phyloP scores from a whole-genome alignment of 2,888 invertebrate species.

The Steromphala cineraria region DNA sequence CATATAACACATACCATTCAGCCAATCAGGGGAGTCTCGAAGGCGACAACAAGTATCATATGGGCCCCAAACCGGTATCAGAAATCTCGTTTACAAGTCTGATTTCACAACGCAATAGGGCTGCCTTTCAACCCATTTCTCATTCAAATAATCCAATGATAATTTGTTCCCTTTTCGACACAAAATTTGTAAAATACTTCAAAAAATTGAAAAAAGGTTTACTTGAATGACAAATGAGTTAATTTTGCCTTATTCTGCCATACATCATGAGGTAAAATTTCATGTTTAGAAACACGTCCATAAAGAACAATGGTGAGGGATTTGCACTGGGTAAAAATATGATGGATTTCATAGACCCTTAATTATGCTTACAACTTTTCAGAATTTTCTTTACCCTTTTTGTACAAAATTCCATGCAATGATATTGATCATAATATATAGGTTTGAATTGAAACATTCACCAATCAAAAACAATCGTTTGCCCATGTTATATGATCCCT shows the following conservation, averaged over 20 bases:
- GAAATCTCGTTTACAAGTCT: neutral
- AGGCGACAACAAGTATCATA: conserved; percentile 3
- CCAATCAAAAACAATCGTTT: too few species aligned
- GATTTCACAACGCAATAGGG: neutral
- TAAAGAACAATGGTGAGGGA: neutral
- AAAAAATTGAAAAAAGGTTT: too few species aligned
- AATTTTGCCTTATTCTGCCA: too few species aligned
- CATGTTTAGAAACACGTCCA: too few species aligned
- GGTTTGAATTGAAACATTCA: too few species aligned
- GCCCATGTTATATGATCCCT: neutral
- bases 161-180: too few species aligned
- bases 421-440: too few species aligned
- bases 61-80: conserved; percentile 6
- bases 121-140: too few species aligned
- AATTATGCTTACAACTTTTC: neutral
- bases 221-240: too few species aligned
- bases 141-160: too few species aligned
- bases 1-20: neutral
- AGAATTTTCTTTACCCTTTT: neutral
- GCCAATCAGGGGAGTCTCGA: neutral
- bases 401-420: neutral
- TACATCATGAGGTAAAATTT: too few species aligned
- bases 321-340: neutral
- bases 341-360: neutral
- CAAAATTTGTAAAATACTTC: too few species aligned